phyloP scores from a whole-genome alignment of 2,888 invertebrate genomes.

The Saturnia japonica region DNA sequence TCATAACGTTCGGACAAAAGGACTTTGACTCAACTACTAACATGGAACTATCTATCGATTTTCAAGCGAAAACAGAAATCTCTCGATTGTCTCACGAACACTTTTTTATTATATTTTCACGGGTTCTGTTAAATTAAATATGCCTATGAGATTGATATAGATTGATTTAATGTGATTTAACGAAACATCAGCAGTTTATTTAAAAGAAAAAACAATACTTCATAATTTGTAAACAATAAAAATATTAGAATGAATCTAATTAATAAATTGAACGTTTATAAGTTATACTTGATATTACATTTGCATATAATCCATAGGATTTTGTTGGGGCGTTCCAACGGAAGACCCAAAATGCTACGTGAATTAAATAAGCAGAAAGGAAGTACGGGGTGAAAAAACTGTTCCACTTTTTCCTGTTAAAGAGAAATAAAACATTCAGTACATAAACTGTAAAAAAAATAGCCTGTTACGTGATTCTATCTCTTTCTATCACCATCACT shows the following conservation, averaged over 20 bases:
- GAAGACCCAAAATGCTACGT: too few species aligned
- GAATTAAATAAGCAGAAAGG: too few species aligned
- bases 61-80: conserved; percentile 9
- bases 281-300: too few species aligned
- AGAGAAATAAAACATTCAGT: too few species aligned
- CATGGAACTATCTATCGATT: background rate
- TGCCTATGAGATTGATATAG: background rate
- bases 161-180: conserved; percentile 12
- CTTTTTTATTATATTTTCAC: conserved; percentile 6
- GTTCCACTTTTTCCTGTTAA: too few species aligned
- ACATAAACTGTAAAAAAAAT: too few species aligned
- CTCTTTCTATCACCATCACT: too few species aligned
- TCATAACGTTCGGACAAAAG: conserved; percentile 6
- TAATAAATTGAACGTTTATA: background rate
- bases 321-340: too few species aligned
- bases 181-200: background rate
- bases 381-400: too few species aligned
- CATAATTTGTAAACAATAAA: background rate
- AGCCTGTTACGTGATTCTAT: too few species aligned
- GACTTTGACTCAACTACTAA: conserved; percentile 1
- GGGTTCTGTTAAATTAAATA: conserved; percentile 11
- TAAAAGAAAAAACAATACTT: too few species aligned
- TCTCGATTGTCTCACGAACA: background rate
- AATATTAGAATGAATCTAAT: background rate
- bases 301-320: too few species aligned